A percentile compares a stretch with the other conserved stretches of the same genome.
These are phyloP conservation scores for Xylocopa sonorina DNA, from an alignment of 1,140 invertebrate species.

Conservation along the genomic window DNA sequence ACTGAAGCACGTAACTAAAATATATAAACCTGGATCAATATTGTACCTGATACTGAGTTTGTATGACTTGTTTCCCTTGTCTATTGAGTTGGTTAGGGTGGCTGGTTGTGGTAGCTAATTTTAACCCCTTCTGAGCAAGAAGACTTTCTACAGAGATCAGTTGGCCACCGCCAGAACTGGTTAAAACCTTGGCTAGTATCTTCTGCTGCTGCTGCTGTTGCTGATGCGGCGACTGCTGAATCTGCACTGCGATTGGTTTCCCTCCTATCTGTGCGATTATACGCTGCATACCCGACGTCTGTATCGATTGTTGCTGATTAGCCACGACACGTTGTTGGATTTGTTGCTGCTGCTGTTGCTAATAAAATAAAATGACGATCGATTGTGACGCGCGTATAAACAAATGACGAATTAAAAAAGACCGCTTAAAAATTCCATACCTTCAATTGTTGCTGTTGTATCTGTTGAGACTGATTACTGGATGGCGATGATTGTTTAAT, in stretches of 20 bases:
- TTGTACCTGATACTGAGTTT: conserved; percentile 78
- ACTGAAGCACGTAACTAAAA: neutral
- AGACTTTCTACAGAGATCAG: conserved; percentile 87
- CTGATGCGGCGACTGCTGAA: conserved; percentile 79
- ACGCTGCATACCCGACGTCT: conserved; percentile 77
- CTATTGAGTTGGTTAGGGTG: conserved; percentile 76
- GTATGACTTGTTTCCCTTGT: conserved; percentile 79
- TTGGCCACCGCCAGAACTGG: conserved; percentile 84
- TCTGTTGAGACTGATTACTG: conserved; percentile 71
- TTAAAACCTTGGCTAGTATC: conserved; percentile 84
- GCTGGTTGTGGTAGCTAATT: conserved; percentile 73
- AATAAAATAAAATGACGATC: conserved; percentile 4
- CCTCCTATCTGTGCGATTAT: conserved; percentile 81
- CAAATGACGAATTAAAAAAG: neutral
- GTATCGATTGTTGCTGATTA: conserved; percentile 68
- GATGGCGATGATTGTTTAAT: conserved; percentile 79
- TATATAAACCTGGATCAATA: neutral
- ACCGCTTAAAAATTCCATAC: conserved; percentile 39
- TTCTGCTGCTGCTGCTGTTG: conserved; percentile 77
- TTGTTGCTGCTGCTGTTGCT: conserved; percentile 68
- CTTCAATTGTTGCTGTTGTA: conserved; percentile 75
- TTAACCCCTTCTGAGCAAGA: conserved; percentile 84
- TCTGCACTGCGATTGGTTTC: conserved; percentile 79
- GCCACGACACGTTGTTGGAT: conserved; percentile 59
- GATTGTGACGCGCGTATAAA: neutral